phyloP scores from a whole-genome alignment of 2,113 vertebrate genomes.

The Diadophis punctatus region DNA sequence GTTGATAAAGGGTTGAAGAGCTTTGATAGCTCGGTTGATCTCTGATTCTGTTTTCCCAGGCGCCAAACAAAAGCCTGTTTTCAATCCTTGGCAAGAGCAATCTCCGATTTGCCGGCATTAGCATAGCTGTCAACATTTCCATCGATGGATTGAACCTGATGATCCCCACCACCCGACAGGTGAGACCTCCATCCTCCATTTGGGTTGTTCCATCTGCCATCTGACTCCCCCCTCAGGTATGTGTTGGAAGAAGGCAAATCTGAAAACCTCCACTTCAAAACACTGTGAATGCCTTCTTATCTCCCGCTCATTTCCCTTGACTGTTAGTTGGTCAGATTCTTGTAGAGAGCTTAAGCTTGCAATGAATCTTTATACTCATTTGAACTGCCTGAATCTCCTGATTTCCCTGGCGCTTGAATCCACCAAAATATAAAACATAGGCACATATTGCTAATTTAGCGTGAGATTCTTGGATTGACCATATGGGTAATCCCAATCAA shows the following conservation, averaged over 20 bases:
- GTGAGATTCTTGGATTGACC: neutral
- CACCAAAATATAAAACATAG: neutral
- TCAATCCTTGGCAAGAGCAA: slow-evolving; percentile 93
- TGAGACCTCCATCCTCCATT: slow-evolving; percentile 41
- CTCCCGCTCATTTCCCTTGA: neutral
- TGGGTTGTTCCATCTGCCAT: neutral
- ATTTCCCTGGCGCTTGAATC: neutral
- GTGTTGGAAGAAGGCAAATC: neutral
- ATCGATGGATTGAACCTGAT: slow-evolving; percentile 88
- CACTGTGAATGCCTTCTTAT: neutral
- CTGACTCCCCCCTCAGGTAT: neutral
- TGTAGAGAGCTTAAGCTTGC: neutral
- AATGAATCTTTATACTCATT: neutral
- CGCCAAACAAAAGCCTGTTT: slow-evolving; percentile 84
- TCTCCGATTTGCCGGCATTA: slow-evolving; percentile 92
- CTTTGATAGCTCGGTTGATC: neutral
- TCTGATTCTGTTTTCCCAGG: slow-evolving; percentile 53
- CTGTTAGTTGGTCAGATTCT: neutral
- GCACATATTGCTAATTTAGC: neutral
- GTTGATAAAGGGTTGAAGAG: neutral
- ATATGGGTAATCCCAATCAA: neutral
- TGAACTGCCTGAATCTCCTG: neutral
- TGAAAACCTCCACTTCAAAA: neutral
- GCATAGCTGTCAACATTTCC: slow-evolving; percentile 88
- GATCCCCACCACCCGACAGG: slow-evolving; percentile 89